A percentile compares a stretch with the other conserved stretches of the same genome.
These are phyloP conservation scores for Phylloscopus trochiloides DNA, from an alignment of 2,113 vertebrate genomes.

Conservation along the genomic window DNA sequence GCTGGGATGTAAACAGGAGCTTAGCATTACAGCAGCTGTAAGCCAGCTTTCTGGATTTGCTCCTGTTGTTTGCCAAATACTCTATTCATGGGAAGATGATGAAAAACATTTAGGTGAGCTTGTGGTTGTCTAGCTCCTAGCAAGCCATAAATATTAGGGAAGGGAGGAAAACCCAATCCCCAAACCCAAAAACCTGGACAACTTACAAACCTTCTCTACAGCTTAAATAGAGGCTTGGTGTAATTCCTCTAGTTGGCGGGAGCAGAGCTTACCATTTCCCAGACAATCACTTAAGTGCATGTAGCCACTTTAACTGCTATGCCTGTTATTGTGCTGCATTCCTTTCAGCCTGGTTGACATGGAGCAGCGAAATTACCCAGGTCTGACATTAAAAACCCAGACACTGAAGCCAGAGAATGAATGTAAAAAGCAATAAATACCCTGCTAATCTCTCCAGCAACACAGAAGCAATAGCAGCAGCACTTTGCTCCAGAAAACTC, in stretches of 20 bases:
- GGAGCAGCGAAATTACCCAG: neutral
- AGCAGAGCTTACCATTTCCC: neutral
- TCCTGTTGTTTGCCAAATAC: neutral
- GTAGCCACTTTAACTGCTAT: neutral
- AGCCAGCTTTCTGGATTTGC: conserved; percentile 23
- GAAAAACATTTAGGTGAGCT: conserved; percentile 4
- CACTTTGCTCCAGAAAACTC: neutral
- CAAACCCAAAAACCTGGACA: neutral
- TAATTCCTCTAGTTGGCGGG: neutral
- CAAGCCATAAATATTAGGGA: neutral
- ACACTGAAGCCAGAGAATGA: neutral
- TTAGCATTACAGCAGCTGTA: neutral
- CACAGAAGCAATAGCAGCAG: neutral
- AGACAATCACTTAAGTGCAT: neutral
- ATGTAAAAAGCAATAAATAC: conserved; percentile 18
- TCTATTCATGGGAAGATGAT: neutral
- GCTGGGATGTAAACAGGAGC: neutral
- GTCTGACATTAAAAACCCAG: neutral
- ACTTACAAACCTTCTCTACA: neutral
- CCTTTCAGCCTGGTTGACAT: neutral
- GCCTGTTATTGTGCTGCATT: neutral
- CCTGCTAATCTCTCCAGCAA: conserved; percentile 1
- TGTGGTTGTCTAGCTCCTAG: conserved; percentile 9
- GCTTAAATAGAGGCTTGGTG: neutral
- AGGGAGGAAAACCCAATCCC: neutral